Percentiles rank a stretch among this genome's conserved stretches.
These are phyloP conservation scores for Odontamblyopus rebecca DNA, from an alignment of 2,797 vertebrate species.

Conservation along the genomic window DNA sequence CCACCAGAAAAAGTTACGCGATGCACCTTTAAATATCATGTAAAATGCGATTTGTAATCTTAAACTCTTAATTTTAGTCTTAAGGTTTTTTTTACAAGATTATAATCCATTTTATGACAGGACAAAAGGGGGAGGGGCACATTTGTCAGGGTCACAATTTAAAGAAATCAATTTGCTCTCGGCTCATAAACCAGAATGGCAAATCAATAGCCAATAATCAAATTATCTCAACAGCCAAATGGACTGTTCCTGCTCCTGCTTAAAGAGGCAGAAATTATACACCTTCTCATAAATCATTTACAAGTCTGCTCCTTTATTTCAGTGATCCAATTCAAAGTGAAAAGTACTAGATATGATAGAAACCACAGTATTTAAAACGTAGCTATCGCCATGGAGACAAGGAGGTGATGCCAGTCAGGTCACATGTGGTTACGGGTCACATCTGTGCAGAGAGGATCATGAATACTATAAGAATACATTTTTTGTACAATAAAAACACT, in stretches of 20 bases:
- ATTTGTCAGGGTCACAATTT: conserved; percentile 19
- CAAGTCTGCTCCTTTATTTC: background rate
- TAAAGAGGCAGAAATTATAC: background rate
- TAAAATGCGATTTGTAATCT: background rate
- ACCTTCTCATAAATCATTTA: background rate
- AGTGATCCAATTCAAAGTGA: background rate
- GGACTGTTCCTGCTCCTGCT: background rate
- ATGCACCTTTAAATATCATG: too few relatives aligned
- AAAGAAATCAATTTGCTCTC: conserved; percentile 40
- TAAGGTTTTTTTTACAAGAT: conserved; percentile 11
- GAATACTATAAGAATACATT: too few relatives aligned
- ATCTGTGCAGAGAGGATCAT: too few relatives aligned
- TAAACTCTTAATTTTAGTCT: background rate
- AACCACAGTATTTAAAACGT: too few relatives aligned
- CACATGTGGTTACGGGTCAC: too few relatives aligned
- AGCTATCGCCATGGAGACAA: too few relatives aligned
- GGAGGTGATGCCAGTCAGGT: too few relatives aligned
- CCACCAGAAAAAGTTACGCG: too few relatives aligned
- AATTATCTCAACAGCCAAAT: conserved; percentile 46
- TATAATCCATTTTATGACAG: conserved; percentile 30
- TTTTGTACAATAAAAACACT: too few relatives aligned
- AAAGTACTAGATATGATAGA: background rate
- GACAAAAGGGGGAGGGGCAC: conserved; percentile 39
- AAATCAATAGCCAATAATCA: conserved; percentile 68
- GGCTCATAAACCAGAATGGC: conserved; percentile 59